Evolutionary conservation across 1,140 invertebrate species (phyloP), one percentile per base, ranked within the genome.

Genomic region (Drosophila paulistorum): DNA sequence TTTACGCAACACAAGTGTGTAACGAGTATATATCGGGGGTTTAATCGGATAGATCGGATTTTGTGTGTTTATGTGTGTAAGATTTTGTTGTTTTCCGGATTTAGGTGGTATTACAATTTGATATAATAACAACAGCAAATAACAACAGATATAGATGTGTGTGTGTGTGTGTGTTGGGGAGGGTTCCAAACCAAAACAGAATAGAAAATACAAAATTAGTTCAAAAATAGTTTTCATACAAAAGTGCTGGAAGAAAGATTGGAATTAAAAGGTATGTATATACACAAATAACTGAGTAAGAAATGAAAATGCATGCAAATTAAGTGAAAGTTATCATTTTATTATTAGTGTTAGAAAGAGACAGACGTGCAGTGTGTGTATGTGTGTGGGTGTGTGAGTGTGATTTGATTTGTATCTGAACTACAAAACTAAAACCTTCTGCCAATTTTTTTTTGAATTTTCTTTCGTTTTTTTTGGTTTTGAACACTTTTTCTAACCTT

Each of bases 151-250:
- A 37, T 37, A 37, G 35, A 30, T 30, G 30, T 7, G 30, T 30
- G 30, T 30, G 30, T 30, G 26, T 30, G 30, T 30, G 5, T 5
- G 30, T 26, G 33, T 35, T 35, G 35, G 35, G 9, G 30, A 1
- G 35, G 35, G 2, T 37, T 37, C 9, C 58, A 69, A 62, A 82
- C 70, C 79, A 72, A 79, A 64, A 71, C 26, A 69, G 77, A 77
- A 87, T 68, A 71, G 80, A 41, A 77, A 83, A 70, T 89, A 69
- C 73, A 72, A 74, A 39, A 58, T 78, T 78, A 35, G 62, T 72
- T 78, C 62, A 58, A 78, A 77, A 63, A 62, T 55, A 23, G 42
- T 54, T 54, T 63, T 30, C 30, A 26, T 14, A 75, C 71, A 71
- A 71, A 37, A 61, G 57, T 77, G 74, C 73, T 76, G 73, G 7